A percentile compares a stretch with the other conserved stretches of the same genome.
These are phyloP conservation scores for Oreortyx pictus DNA, from an alignment of 2,797 vertebrate species.

Conservation along the genomic window DNA sequence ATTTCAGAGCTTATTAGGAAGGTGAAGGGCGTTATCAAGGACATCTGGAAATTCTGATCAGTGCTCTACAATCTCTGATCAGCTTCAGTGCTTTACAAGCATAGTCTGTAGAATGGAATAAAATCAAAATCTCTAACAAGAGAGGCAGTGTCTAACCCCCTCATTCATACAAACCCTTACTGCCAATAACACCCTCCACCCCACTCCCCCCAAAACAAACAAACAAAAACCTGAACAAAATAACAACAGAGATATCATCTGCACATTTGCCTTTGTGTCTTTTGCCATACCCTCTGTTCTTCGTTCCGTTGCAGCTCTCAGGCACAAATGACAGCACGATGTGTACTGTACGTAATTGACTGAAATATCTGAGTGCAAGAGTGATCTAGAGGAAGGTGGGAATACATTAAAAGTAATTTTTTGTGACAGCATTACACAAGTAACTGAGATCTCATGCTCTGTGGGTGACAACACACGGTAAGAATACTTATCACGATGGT, in stretches of 20 bases:
- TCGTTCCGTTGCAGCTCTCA: not conserved
- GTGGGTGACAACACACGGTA: not conserved
- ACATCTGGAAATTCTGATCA: not conserved
- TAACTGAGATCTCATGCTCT: not conserved
- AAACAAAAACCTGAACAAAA: not conserved
- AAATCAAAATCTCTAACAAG: not conserved
- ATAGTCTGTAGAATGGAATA: not conserved
- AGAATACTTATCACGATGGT: not conserved
- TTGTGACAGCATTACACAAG: not conserved
- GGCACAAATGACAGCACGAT: rapidly evolving
- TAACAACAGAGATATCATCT: not conserved
- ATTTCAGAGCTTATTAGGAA: conserved; percentile 10
- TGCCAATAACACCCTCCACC: not conserved
- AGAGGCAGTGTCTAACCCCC: not conserved
- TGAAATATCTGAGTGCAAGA: not conserved
- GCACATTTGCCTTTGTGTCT: not conserved
- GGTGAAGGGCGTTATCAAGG: conserved; percentile 49
- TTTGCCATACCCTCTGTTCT: not conserved
- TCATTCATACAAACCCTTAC: not conserved
- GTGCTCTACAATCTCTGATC: not conserved
- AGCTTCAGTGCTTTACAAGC: not conserved
- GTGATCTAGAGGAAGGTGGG: not conserved
- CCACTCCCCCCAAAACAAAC: not conserved
- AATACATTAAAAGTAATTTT: not conserved
- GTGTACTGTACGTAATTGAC: not conserved